A percentile compares a stretch with the other conserved stretches of the same genome.
These are phyloP conservation scores for Pelagia noctiluca DNA, from an alignment of 30 jellyfish, hydroid and myxozoan species.

Conservation along the genomic window DNA sequence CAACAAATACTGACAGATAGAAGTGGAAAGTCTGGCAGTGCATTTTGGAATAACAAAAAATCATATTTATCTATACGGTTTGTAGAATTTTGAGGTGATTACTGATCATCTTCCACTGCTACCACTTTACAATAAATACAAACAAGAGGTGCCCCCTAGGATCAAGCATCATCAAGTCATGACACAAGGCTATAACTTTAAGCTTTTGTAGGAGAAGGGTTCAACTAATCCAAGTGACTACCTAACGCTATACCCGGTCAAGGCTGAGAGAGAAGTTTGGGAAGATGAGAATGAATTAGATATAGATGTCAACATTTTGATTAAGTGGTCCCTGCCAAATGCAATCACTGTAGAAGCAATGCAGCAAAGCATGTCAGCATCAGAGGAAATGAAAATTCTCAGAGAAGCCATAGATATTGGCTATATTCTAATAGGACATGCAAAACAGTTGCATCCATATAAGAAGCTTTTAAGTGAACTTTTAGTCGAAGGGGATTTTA, in stretches of 20 bases:
- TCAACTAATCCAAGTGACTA: constrained; percentile 43
- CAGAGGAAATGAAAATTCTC: no score
- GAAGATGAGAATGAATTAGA: constrained; percentile 14
- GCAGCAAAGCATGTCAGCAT: constrained; percentile 22
- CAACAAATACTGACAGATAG: constrained; percentile 12
- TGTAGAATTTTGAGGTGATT: constrained; percentile 17
- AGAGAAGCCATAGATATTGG: no score
- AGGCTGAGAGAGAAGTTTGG: constrained; percentile 7
- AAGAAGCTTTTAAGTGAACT: no score
- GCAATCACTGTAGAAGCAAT: constrained; percentile 24
- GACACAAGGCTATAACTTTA: no score
- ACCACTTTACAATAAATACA: no score
- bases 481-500: constrained; percentile 2
- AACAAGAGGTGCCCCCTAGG: no score
- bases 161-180: no score
- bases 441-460: no score
- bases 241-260: constrained; percentile 60
- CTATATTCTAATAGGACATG: no score
- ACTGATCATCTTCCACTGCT: no score
- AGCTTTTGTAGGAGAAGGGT: constrained; percentile 35
- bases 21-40: no score
- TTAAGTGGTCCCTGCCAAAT: constrained; percentile 21
- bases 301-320: constrained; percentile 14
- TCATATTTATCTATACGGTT: constrained; percentile 25
- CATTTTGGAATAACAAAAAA: constrained; percentile 17